phyloP scores from a whole-genome alignment of 2,888 invertebrate genomes.

The Rhamphomyia laevipes region DNA sequence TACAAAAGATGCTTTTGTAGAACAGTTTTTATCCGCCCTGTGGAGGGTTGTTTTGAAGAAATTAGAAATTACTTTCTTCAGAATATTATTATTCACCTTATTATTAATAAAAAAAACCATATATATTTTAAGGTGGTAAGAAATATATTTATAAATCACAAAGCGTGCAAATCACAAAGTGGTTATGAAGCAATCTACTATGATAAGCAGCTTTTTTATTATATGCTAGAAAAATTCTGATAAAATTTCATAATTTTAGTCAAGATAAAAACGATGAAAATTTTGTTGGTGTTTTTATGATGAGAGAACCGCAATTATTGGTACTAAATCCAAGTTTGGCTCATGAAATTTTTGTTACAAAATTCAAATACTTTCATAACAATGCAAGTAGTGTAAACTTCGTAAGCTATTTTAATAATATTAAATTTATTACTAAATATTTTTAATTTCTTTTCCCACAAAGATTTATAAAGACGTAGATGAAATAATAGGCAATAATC shows the following conservation, averaged over 20 bases:
- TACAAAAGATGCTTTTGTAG: too few species aligned
- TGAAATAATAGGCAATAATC: slow-evolving; percentile 38
- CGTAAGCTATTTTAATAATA: not conserved
- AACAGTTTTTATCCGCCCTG: too few species aligned
- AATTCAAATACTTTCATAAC: not conserved
- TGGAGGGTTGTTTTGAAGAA: too few species aligned
- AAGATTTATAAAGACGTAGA: slow-evolving; percentile 36
- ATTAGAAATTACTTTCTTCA: too few species aligned
- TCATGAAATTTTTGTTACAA: not conserved
- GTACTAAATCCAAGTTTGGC: not conserved
- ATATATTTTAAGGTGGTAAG: too few species aligned
- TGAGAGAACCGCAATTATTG: not conserved
- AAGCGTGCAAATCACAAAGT: too few species aligned
- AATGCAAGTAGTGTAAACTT: not conserved
- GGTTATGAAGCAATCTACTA: too few species aligned
- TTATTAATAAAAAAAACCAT: too few species aligned
- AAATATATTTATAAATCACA: too few species aligned
- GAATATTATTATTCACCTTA: too few species aligned
- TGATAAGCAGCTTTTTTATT: too few species aligned
- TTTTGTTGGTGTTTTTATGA: not conserved
- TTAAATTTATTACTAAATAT: not conserved
- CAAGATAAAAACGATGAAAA: not conserved
- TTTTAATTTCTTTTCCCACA: not conserved
- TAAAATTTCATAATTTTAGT: not conserved
- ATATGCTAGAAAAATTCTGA: not conserved